phyloP scores from a whole-genome alignment of 1,140 invertebrate genomes.

The Gyrodactylus bullatarudis region DNA sequence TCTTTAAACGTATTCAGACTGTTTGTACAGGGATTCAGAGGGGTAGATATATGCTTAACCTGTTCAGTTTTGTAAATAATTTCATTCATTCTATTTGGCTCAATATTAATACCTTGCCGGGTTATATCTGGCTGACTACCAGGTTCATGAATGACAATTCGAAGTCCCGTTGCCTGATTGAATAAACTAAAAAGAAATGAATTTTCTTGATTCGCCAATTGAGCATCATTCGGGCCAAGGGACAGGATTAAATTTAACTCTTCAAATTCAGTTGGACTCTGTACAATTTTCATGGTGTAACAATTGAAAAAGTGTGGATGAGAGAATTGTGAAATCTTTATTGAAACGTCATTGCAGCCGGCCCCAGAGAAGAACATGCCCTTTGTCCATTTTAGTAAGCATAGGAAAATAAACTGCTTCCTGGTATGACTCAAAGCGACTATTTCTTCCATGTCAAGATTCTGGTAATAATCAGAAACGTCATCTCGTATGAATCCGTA shows the following conservation, averaged over 20 bases:
- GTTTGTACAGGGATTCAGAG: neutral
- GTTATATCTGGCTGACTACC: neutral
- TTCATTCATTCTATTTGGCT: neutral
- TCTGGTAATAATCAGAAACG: conserved; percentile 2
- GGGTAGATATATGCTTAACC: neutral
- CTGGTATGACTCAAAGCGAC: neutral
- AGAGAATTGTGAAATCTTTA: neutral
- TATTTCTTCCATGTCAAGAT: neutral
- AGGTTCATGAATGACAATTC: conserved; percentile 4
- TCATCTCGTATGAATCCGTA: neutral
- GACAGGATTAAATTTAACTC: neutral
- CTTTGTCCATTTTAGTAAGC: neutral
- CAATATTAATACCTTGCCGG: neutral
- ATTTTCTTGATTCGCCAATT: neutral
- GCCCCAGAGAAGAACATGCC: neutral
- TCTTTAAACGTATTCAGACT: neutral
- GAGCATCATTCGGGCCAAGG: neutral
- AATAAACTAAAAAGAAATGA: neutral
- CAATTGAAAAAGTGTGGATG: conserved; percentile 5
- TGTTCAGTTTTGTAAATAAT: neutral
- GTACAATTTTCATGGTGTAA: neutral
- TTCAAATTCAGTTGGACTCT: neutral
- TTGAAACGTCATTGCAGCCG: neutral
- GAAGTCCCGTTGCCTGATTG: neutral
- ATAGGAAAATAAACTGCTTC: neutral